Evolutionary conservation across 2,797 vertebrate genomes (phyloP).

Genomic region (Cephalopachus bancanus): DNA sequence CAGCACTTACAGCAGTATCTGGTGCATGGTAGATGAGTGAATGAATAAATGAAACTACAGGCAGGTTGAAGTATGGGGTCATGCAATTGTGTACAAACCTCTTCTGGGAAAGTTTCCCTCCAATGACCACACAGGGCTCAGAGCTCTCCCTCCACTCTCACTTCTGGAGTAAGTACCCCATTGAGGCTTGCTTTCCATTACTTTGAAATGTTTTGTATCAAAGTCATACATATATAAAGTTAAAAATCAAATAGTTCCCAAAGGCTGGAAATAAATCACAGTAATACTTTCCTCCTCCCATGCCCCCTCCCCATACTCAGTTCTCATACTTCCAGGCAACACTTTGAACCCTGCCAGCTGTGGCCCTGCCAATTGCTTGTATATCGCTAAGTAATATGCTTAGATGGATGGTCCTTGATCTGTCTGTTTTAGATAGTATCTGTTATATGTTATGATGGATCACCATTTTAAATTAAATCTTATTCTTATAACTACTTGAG

Average conservation of each 20-base stretch:
- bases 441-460: conserved; percentile 48
- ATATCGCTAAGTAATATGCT: fast-evolving
- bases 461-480: conserved; percentile 63
- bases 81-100: neutral
- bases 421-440: conserved; percentile 2
- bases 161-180: too few relatives aligned
- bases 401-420: neutral
- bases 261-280: neutral
- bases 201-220: neutral
- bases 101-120: neutral
- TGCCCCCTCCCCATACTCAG: fast-evolving
- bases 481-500: neutral
- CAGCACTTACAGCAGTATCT: neutral
- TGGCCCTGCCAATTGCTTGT: neutral
- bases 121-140: neutral
- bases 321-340: neutral
- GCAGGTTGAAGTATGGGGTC: neutral
- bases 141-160: neutral
- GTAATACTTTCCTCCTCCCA: neutral
- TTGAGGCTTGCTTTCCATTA: neutral
- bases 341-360: conserved; percentile 35
- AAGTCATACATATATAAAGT: conserved; percentile 9
- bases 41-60: neutral
- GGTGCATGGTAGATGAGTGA: neutral
- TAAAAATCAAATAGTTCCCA: conserved; percentile 17